A percentile compares a stretch with the other conserved stretches of the same genome.
phyloP scores from a whole-genome alignment of 2,113 vertebrate species.

The Tragulus kanchil region DNA sequence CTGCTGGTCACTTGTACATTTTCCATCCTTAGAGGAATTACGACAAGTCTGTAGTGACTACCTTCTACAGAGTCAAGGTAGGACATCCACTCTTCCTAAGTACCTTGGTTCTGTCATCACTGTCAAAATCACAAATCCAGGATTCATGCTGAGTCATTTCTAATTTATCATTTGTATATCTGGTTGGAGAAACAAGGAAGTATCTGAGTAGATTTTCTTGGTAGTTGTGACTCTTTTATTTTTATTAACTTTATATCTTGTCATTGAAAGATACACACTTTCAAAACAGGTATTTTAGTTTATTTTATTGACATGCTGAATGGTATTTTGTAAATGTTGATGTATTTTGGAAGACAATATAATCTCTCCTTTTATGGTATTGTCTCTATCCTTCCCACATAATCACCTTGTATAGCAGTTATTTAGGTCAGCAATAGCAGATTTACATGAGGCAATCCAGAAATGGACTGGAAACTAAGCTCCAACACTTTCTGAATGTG shows the following conservation, averaged over 20 bases:
- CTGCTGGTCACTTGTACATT: neutral
- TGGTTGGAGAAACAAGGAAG: slow-evolving; percentile 74
- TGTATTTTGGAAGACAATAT: slow-evolving; percentile 5
- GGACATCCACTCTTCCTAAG: slow-evolving; percentile 13
- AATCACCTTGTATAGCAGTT: neutral
- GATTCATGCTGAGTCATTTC: slow-evolving; percentile 75
- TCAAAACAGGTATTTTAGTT: neutral
- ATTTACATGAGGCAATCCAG: too few species aligned
- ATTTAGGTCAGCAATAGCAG: too few species aligned
- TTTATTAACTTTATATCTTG: neutral
- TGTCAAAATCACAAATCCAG: slow-evolving; percentile 57
- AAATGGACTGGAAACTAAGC: neutral
- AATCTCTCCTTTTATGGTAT: neutral
- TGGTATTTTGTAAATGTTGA: neutral
- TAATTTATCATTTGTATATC: slow-evolving; percentile 78
- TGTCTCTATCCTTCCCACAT: neutral
- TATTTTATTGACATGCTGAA: neutral
- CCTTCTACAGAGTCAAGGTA: neutral
- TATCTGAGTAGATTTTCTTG: neutral
- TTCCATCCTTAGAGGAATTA: neutral
- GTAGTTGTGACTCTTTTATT: slow-evolving; percentile 8
- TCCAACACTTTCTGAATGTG: neutral
- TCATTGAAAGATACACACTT: neutral
- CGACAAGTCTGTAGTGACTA: neutral
- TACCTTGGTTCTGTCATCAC: slow-evolving; percentile 33